A percentile compares a stretch with the other conserved stretches of the same genome.
Conservation (phyloP, 2,113 vertebrate species). For the Solea senegalensis region DNA sequence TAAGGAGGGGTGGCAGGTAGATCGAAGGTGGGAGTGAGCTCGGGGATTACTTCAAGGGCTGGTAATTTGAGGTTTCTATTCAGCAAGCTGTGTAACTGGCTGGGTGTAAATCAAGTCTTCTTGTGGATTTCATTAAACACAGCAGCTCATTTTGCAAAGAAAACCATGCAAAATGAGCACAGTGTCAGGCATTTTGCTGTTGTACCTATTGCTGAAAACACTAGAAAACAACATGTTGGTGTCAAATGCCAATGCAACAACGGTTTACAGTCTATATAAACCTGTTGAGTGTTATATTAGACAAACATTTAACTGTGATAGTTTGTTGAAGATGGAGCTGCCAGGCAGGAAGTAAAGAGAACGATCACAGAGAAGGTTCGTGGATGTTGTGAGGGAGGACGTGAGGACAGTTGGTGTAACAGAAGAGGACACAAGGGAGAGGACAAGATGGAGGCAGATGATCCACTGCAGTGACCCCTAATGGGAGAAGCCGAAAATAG, state of each 20-base stretch:
- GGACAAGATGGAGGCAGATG: too few species aligned
- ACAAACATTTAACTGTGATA: too few species aligned
- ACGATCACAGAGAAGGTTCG: too few species aligned
- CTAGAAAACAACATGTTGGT: conserved; percentile 29
- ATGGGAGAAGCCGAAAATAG: too few species aligned
- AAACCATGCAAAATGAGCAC: not conserved
- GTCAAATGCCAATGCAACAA: conserved; percentile 23
- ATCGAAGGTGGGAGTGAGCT: conserved; percentile 14
- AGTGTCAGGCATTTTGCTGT: conserved; percentile 4
- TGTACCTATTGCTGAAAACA: conserved; percentile 11
- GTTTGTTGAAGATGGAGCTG: too few species aligned
- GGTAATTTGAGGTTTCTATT: conserved; percentile 35
- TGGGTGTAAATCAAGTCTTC: not conserved
- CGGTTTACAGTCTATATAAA: conserved; percentile 21
- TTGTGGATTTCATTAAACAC: conserved; percentile 56
- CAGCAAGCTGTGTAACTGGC: conserved; percentile 31
- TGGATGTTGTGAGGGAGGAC: too few species aligned
- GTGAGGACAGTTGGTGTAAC: too few species aligned
- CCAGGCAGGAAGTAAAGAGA: too few species aligned
- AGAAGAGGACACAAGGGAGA: too few species aligned
- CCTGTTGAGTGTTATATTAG: not conserved
- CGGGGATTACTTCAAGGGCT: conserved; percentile 15
- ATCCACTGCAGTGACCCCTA: too few species aligned
- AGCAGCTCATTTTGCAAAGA: conserved; percentile 27
- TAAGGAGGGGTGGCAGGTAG: conserved; percentile 22